Conservation (phyloP, 2,888 invertebrate species). For the Strigamia transsilvanica region DNA sequence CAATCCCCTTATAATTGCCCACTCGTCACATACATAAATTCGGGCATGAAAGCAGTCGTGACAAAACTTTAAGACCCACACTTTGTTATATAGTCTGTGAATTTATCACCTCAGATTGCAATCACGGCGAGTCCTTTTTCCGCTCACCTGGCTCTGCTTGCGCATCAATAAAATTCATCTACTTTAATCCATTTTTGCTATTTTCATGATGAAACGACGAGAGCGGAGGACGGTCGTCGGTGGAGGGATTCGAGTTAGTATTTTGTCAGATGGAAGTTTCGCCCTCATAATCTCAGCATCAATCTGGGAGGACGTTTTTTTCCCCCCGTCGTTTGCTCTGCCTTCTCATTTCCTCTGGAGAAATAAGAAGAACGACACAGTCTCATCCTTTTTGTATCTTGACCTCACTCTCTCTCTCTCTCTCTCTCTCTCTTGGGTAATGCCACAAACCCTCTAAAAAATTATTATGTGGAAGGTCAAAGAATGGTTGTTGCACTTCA, state of each 20-base stretch:
- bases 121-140: not conserved
- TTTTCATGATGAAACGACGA: slow-evolving; percentile 8
- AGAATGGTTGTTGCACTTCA: not conserved
- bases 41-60: slow-evolving; percentile 4
- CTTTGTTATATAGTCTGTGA: not conserved
- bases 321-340: slow-evolving; percentile 47
- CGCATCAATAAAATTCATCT: slow-evolving; percentile 39
- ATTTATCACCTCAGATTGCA: slow-evolving; percentile 16
- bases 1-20: slow-evolving; percentile 48
- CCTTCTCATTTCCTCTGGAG: slow-evolving; percentile 48
- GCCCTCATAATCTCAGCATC: slow-evolving; percentile 38
- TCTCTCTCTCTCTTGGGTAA: slow-evolving; percentile 23
- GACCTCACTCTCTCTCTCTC: slow-evolving; percentile 36
- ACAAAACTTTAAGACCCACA: slow-evolving; percentile 39
- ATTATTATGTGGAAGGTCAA: slow-evolving; percentile 22
- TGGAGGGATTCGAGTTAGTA: not conserved
- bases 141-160: not conserved
- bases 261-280: slow-evolving; percentile 43
- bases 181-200: slow-evolving; percentile 39
- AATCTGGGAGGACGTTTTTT: slow-evolving; percentile 43
- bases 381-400: slow-evolving; percentile 47
- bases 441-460: slow-evolving; percentile 14
- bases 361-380: slow-evolving; percentile 35
- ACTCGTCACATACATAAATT: slow-evolving; percentile 37
- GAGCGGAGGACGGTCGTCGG: not conserved